These are phyloP conservation scores for Pseudomugil tenellus DNA, from an alignment of 2,797 vertebrate genomes.

Conservation along the genomic window DNA sequence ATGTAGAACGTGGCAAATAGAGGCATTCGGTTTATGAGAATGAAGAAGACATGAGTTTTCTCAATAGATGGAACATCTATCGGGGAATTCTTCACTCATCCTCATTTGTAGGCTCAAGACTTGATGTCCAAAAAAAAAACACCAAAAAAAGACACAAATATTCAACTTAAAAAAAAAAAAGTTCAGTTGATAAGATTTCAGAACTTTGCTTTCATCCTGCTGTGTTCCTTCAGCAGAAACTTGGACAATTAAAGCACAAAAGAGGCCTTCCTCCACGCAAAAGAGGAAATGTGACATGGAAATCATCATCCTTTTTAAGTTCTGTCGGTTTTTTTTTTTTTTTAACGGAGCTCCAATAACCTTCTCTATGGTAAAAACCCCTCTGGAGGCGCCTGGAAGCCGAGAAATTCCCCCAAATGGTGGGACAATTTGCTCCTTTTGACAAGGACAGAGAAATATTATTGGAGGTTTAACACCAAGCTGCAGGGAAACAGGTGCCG, in stretches of 20 bases:
- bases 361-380: conserved; percentile 25
- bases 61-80: neutral
- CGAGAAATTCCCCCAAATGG: neutral
- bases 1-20: neutral
- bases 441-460: neutral
- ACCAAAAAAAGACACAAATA: neutral
- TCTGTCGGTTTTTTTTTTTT: neutral
- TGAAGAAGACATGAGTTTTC: neutral
- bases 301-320: conserved; percentile 8
- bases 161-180: conserved; percentile 1
- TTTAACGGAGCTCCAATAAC: conserved; percentile 6
- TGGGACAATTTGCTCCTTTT: neutral
- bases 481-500: neutral
- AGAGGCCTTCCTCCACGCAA: conserved; percentile 7
- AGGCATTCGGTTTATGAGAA: neutral
- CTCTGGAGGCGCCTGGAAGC: neutral
- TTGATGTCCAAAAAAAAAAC: no score
- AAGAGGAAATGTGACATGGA: neutral
- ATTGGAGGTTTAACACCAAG: neutral
- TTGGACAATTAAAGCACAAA: neutral
- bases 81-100: conserved; percentile 11
- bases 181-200: neutral
- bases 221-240: conserved; percentile 24
- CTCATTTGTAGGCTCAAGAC: no score
- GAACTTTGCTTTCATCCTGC: conserved; percentile 5